These are phyloP conservation scores for Seriola quinqueradiata DNA, from an alignment of 2,113 vertebrate genomes.

Conservation along the genomic window DNA sequence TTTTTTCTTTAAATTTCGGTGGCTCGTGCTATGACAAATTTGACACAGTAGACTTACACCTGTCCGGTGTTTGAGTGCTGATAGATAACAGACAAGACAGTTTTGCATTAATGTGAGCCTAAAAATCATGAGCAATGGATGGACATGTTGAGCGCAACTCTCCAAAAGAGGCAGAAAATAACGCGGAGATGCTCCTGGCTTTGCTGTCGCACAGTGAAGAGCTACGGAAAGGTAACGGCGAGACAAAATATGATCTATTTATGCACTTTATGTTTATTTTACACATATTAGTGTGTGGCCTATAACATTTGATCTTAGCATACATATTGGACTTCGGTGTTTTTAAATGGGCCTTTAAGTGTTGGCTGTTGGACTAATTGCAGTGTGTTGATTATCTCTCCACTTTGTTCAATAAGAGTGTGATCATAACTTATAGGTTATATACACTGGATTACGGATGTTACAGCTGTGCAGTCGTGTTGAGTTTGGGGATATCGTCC, in stretches of 20 bases:
- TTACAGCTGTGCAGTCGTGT: slow-evolving; percentile 4
- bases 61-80: neutral
- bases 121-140: slow-evolving; percentile 82
- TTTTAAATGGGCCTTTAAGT: neutral
- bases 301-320: neutral
- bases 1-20: too few relatives aligned
- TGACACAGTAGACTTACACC: neutral
- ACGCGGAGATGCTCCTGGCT: slow-evolving; percentile 86
- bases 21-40: neutral
- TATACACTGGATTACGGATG: slow-evolving; percentile 1
- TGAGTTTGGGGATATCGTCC: neutral
- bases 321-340: neutral
- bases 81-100: neutral
- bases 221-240: slow-evolving; percentile 85
- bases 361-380: neutral
- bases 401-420: neutral
- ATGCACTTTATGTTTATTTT: neutral
- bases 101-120: slow-evolving; percentile 40
- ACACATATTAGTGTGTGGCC: neutral
- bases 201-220: slow-evolving; percentile 86
- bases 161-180: slow-evolving; percentile 73
- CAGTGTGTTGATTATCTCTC: neutral
- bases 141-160: slow-evolving; percentile 71
- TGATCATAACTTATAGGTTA: neutral
- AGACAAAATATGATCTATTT: neutral